These are phyloP conservation scores for Psettodes erumei DNA, from an alignment of 2,113 vertebrate species.

Conservation along the genomic window DNA sequence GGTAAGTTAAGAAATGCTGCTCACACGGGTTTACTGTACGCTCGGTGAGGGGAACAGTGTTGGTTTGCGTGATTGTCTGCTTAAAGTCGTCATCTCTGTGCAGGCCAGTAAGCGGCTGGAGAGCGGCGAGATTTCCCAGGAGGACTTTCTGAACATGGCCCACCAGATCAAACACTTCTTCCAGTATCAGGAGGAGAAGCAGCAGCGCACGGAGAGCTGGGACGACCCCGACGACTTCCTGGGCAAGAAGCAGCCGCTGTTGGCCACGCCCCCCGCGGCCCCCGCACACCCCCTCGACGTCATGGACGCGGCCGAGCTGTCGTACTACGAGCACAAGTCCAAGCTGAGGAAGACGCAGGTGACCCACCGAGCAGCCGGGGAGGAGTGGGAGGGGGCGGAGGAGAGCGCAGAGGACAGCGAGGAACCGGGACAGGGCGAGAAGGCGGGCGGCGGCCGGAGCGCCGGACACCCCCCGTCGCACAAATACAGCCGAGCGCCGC, in stretches of 20 bases:
- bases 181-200: conserved; percentile 97
- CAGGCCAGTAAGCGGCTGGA: conserved; percentile 91
- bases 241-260: conserved; percentile 87
- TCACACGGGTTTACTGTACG: background rate
- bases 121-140: conserved; percentile 94
- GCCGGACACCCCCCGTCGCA: background rate
- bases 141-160: conserved; percentile 94
- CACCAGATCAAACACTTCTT: conserved; percentile 96
- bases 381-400: conserved; percentile 60
- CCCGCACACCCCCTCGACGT: conserved; percentile 8
- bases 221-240: conserved; percentile 82
- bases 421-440: background rate
- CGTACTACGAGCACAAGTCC: conserved; percentile 95
- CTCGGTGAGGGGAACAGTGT: no score
- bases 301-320: conserved; percentile 88
- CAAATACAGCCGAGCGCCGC: conserved; percentile 40
- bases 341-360: conserved; percentile 95
- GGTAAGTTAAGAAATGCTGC: conserved; percentile 74
- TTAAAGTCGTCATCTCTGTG: background rate
- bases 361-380: conserved; percentile 9
- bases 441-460: background rate
- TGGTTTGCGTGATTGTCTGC: fast-evolving
- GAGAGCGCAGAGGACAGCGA: conserved; percentile 13
- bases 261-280: conserved; percentile 39
- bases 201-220: conserved; percentile 88